Conservation (phyloP, 2,888 invertebrate genomes). For the Ischnura elegans region DNA sequence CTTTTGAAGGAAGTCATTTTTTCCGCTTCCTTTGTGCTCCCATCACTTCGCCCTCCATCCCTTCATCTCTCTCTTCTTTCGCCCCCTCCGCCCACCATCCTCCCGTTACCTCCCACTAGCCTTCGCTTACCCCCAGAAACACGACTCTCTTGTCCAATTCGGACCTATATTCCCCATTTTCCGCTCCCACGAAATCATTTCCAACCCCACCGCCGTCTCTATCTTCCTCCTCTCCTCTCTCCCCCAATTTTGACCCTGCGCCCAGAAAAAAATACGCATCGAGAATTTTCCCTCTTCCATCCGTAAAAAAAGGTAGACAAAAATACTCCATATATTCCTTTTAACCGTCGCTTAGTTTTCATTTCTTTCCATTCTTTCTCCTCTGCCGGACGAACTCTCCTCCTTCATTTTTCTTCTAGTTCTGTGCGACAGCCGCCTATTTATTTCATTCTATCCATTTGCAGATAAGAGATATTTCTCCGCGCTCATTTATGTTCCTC, state of each 20-base stretch:
- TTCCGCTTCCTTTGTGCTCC: neutral
- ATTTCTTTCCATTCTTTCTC: neutral
- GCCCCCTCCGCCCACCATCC: neutral
- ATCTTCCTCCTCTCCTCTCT: neutral
- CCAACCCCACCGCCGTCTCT: neutral
- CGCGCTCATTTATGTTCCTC: neutral
- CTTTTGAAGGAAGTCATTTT: neutral
- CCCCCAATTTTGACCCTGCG: neutral
- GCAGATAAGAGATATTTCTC: neutral
- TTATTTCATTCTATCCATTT: neutral
- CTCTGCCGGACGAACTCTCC: neutral
- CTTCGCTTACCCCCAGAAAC: neutral
- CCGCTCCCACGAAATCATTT: slow-evolving; percentile 12
- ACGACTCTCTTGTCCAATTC: neutral
- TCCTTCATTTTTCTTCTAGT: neutral
- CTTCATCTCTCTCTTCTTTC: neutral
- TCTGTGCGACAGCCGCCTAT: neutral
- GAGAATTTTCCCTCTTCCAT: neutral
- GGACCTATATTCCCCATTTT: slow-evolving; percentile 35
- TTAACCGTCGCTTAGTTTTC: neutral
- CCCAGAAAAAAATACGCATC: neutral
- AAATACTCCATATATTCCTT: no score
- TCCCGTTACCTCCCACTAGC: neutral
- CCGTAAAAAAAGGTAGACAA: no score
- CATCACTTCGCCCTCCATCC: neutral